These are phyloP conservation scores for Chiroxiphia lanceolata DNA, from an alignment of 2,797 vertebrate species.

Conservation along the genomic window DNA sequence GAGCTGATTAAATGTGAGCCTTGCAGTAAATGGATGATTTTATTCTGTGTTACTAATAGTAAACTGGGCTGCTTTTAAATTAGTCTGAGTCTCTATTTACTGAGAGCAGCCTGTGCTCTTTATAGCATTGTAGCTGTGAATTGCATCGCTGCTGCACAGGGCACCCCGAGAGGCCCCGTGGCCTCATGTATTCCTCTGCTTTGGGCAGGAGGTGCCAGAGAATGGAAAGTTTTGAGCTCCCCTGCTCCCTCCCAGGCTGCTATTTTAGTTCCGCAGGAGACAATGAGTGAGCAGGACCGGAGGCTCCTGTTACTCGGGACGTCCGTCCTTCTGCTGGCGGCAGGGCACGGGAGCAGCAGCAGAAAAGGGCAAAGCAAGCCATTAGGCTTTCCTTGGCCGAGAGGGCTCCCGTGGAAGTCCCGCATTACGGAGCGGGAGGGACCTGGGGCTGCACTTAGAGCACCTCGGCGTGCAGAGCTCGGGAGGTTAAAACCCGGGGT, in stretches of 20 bases:
- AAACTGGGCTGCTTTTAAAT: background rate
- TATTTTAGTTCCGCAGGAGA: slow-evolving; percentile 40
- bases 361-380: background rate
- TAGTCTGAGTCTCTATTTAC: background rate
- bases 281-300: background rate
- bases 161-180: background rate
- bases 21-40: background rate
- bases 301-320: background rate
- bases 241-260: background rate
- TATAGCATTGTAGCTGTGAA: background rate
- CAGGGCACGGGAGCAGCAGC: background rate
- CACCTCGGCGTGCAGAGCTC: background rate
- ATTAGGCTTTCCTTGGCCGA: background rate
- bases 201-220: background rate
- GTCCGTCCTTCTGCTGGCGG: background rate
- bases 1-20: background rate
- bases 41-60: background rate
- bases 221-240: slow-evolving; percentile 34
- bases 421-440: background rate
- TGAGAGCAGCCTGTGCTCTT: background rate
- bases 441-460: slow-evolving; percentile 17
- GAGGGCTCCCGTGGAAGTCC: background rate
- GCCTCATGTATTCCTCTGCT: background rate
- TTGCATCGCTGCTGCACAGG: background rate
- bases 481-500: background rate